Evolutionary conservation across 1,140 invertebrate species (phyloP).

Genomic region (Heliothis subflexa): DNA sequence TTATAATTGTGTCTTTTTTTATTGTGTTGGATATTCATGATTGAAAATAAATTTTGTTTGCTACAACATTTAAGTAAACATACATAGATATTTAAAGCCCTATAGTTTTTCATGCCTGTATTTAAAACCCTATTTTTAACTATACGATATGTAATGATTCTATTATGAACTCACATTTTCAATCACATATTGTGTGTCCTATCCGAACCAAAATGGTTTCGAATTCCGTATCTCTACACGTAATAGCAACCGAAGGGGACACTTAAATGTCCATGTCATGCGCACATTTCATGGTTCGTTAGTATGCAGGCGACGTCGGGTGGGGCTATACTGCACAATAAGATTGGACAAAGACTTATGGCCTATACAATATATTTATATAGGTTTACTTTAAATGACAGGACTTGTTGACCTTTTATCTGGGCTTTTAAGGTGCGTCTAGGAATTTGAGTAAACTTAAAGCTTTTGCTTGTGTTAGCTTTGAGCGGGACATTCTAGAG

Average conservation of each 20-base stretch:
- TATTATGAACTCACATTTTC: background rate
- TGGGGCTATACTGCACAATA: conserved; percentile 56
- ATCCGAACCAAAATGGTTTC: background rate
- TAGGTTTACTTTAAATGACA: conserved; percentile 12
- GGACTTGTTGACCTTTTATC: conserved; percentile 17
- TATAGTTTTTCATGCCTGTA: too few relatives aligned
- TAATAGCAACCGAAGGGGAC: conserved; percentile 56
- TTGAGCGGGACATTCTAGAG: background rate
- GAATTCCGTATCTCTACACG: conserved; percentile 44
- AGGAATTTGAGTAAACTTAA: background rate
- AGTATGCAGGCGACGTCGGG: conserved; percentile 59
- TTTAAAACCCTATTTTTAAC: too few relatives aligned
- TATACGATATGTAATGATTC: too few relatives aligned
- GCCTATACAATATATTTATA: conserved; percentile 4
- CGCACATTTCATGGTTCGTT: conserved; percentile 63
- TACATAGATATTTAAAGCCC: too few relatives aligned
- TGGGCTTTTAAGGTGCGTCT: conserved; percentile 2
- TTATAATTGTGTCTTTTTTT: background rate
- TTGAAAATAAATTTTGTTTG: too few relatives aligned
- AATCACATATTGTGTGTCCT: background rate
- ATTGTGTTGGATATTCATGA: background rate
- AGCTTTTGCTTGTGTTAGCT: background rate
- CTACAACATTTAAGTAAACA: too few relatives aligned
- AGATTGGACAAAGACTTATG: conserved; percentile 55
- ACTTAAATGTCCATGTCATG: conserved; percentile 59